phyloP scores from a whole-genome alignment of 2,888 invertebrate genomes.

The Diadromus collaris region DNA sequence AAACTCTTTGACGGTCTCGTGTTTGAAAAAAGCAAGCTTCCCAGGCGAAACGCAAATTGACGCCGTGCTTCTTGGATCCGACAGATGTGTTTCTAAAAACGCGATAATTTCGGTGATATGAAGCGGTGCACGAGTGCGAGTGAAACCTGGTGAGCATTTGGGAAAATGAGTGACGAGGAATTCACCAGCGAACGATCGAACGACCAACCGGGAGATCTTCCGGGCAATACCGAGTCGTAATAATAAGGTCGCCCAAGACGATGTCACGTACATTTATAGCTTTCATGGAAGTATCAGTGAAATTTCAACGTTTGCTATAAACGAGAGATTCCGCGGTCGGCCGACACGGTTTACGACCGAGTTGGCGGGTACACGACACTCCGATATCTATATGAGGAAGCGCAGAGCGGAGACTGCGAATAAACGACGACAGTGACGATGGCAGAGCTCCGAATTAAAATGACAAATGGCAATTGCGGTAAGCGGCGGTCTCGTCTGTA shows the following conservation, averaged over 20 bases:
- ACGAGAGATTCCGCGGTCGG: slow-evolving; percentile 63
- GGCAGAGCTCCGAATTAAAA: background rate
- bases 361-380: background rate
- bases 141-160: background rate
- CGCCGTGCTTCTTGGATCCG: background rate
- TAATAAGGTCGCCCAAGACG: slow-evolving; percentile 65
- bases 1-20: background rate
- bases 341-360: slow-evolving; percentile 58
- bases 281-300: slow-evolving; percentile 64
- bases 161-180: background rate
- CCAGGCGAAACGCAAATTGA: background rate
- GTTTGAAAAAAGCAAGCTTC: background rate
- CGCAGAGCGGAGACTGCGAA: slow-evolving; percentile 1
- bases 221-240: slow-evolving; percentile 68
- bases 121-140: background rate
- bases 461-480: slow-evolving; percentile 47
- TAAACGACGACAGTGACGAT: slow-evolving; percentile 24
- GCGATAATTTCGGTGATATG: background rate
- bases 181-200: background rate
- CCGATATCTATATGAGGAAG: slow-evolving; percentile 30
- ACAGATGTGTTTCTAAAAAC: background rate
- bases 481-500: background rate
- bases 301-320: slow-evolving; percentile 68
- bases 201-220: slow-evolving; percentile 31
- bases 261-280: slow-evolving; percentile 69